phyloP scores from a whole-genome alignment of 2,888 invertebrate genomes.

The Spodoptera exigua region DNA sequence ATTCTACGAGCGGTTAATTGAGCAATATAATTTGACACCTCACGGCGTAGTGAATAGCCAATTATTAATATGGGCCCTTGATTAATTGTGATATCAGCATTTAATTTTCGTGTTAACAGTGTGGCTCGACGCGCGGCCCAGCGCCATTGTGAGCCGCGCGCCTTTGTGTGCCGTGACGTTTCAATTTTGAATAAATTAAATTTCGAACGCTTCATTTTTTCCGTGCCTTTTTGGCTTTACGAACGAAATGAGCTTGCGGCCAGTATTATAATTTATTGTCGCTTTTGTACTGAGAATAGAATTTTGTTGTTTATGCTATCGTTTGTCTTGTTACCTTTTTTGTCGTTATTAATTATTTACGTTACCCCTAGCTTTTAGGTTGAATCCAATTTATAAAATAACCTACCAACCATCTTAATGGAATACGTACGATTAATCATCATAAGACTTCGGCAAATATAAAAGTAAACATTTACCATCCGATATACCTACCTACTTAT shows the following conservation, averaged over 20 bases:
- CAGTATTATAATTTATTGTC: slow-evolving; percentile 86
- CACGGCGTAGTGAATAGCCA: slow-evolving; percentile 87
- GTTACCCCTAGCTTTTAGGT: slow-evolving; percentile 22
- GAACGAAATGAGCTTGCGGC: slow-evolving; percentile 81
- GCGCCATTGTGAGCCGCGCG: slow-evolving; percentile 81
- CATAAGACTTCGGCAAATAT: slow-evolving; percentile 13
- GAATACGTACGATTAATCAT: slow-evolving; percentile 38
- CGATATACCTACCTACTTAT: slow-evolving; percentile 8
- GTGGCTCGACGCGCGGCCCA: slow-evolving; percentile 67
- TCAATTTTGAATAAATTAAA: slow-evolving; percentile 90
- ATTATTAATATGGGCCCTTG: slow-evolving; percentile 89
- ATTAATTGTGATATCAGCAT: slow-evolving; percentile 90
- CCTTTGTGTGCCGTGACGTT: slow-evolving; percentile 88
- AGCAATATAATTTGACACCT: slow-evolving; percentile 89
- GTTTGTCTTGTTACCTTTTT: slow-evolving; percentile 61
- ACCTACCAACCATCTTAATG: slow-evolving; percentile 4
- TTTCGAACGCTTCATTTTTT: slow-evolving; percentile 89
- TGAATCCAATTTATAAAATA: slow-evolving; percentile 20
- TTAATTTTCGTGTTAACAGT: slow-evolving; percentile 89
- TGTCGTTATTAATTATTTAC: slow-evolving; percentile 55
- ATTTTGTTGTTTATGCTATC: slow-evolving; percentile 74
- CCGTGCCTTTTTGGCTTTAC: slow-evolving; percentile 75
- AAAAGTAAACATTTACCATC: slow-evolving; percentile 33
- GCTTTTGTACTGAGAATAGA: slow-evolving; percentile 78
- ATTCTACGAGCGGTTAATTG: slow-evolving; percentile 86